A percentile compares a stretch with the other conserved stretches of the same genome.
Conservation (phyloP, 2,888 invertebrate species). For the Altica lythri region DNA sequence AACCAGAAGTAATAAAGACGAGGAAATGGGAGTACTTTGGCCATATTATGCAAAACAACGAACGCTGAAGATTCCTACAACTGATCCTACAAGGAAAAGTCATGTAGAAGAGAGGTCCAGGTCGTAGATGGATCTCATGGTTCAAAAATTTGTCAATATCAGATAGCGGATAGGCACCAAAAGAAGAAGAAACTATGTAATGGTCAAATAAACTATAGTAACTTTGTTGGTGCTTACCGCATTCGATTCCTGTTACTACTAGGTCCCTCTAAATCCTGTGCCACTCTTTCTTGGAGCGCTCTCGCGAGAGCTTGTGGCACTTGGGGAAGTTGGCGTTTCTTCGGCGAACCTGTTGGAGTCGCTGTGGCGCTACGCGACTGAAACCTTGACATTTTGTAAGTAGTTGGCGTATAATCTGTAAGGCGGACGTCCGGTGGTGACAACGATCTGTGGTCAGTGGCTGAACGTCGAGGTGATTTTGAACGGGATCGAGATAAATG, state of each 20-base stretch:
- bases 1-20: too few relatives aligned
- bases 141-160: too few relatives aligned
- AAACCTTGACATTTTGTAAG: constrained; percentile 64
- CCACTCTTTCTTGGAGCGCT: constrained; percentile 72
- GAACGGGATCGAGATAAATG: constrained; percentile 69
- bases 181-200: too few relatives aligned
- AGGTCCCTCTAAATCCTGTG: constrained; percentile 73
- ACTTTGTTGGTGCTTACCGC: too few relatives aligned
- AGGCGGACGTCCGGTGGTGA: constrained; percentile 77
- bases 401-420: constrained; percentile 64
- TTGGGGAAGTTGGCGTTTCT: constrained; percentile 95
- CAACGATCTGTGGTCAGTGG: constrained; percentile 72
- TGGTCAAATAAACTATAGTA: too few relatives aligned
- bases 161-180: too few relatives aligned
- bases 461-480: constrained; percentile 74
- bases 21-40: too few relatives aligned
- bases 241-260: constrained; percentile 37
- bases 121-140: too few relatives aligned
- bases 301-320: constrained; percentile 75
- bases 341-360: constrained; percentile 90
- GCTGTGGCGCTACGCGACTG: constrained; percentile 88
- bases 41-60: too few relatives aligned
- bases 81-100: too few relatives aligned
- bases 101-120: too few relatives aligned
- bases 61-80: too few relatives aligned